Percentiles rank a stretch among this genome's conserved stretches.
Conservation (phyloP, 1,140 invertebrate species). For the Drosophila punjabiensis region DNA sequence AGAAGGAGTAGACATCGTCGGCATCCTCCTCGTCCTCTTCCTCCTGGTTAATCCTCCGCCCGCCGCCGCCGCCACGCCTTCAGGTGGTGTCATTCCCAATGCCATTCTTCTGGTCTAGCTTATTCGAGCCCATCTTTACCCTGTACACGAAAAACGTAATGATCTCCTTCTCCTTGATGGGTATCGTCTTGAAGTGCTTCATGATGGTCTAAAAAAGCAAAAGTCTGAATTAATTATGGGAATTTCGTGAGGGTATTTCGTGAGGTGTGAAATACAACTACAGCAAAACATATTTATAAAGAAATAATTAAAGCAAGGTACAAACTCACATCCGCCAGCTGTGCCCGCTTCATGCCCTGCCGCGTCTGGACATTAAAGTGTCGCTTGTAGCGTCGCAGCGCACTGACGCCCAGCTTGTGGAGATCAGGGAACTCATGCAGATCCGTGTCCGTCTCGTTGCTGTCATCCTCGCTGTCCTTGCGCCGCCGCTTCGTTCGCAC, state of each 20-base stretch:
- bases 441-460: conserved; percentile 94
- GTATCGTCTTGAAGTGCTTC: conserved; percentile 97
- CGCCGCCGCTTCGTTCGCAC: conserved; percentile 94
- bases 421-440: conserved; percentile 95
- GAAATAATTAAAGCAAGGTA: not conserved
- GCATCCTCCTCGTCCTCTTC: conserved; percentile 22
- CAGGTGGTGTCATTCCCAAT: conserved; percentile 82
- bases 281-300: not conserved
- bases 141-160: conserved; percentile 98
- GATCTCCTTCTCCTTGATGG: conserved; percentile 97
- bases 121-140: conserved; percentile 97
- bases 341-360: conserved; percentile 96
- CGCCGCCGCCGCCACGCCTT: conserved; percentile 47
- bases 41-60: conserved; percentile 19
- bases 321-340: conserved; percentile 96
- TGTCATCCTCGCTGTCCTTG: conserved; percentile 97
- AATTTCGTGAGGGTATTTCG: not conserved
- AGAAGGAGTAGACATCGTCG: conserved; percentile 31
- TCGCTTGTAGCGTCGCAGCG: conserved; percentile 95
- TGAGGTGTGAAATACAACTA: not conserved
- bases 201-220: conserved; percentile 92
- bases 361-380: conserved; percentile 96
- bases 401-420: conserved; percentile 96
- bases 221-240: not conserved
- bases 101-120: conserved; percentile 95